A percentile compares a stretch with the other conserved stretches of the same genome.
Conservation (phyloP, 2,113 vertebrate species). For the Epinephelus fuscoguttatus region DNA sequence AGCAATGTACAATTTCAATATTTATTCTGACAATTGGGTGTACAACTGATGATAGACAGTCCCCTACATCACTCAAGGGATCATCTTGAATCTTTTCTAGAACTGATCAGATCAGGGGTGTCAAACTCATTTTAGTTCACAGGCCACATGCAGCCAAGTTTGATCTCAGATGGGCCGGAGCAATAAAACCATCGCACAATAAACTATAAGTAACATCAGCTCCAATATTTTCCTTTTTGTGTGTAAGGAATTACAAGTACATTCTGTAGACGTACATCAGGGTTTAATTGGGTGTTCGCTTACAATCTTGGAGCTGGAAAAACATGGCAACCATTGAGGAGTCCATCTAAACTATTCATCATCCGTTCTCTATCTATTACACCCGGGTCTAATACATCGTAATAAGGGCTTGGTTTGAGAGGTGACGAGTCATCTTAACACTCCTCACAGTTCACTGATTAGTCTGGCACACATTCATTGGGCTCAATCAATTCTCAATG, state of each 20-base stretch:
- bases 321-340: background rate
- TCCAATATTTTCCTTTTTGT: too few relatives aligned
- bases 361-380: slow-evolving; percentile 4
- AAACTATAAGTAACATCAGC: too few relatives aligned
- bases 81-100: background rate
- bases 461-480: slow-evolving; percentile 22
- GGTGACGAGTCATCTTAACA: slow-evolving; percentile 9
- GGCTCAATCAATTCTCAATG: slow-evolving; percentile 19
- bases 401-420: slow-evolving; percentile 13
- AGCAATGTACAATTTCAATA: too few relatives aligned
- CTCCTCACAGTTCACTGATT: slow-evolving; percentile 27
- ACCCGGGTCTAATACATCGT: background rate
- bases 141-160: too few relatives aligned
- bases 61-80: background rate
- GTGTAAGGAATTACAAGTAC: too few relatives aligned
- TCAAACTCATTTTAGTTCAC: too few relatives aligned
- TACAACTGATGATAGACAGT: background rate
- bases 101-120: background rate
- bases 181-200: too few relatives aligned
- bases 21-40: too few relatives aligned
- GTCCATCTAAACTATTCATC: slow-evolving; percentile 1
- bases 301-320: background rate
- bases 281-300: background rate
- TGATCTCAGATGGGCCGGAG: too few relatives aligned
- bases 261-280: too few relatives aligned